phyloP scores from a whole-genome alignment of 2,797 vertebrate species.

The Coreius guichenoti region DNA sequence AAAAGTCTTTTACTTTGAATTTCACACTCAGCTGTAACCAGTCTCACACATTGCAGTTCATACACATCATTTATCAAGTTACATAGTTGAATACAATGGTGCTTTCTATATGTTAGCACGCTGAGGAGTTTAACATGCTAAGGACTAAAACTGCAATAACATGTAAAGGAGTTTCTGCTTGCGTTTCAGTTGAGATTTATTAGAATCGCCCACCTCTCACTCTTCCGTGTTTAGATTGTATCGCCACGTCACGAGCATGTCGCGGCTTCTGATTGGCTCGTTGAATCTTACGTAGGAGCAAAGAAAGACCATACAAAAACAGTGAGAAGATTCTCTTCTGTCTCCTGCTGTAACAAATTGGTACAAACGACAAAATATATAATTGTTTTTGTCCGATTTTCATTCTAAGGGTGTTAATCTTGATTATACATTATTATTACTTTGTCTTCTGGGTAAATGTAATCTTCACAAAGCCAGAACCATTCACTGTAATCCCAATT shows the following conservation, averaged over 20 bases:
- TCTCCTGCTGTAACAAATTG: no score
- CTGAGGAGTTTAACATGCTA: not conserved
- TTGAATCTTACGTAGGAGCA: not conserved
- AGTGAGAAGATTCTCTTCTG: not conserved
- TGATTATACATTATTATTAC: no score
- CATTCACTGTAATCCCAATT: no score
- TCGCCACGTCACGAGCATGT: constrained; percentile 58
- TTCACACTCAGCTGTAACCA: not conserved
- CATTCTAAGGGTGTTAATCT: no score
- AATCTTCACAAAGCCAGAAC: no score
- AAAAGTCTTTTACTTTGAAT: constrained; percentile 12
- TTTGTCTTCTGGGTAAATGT: no score
- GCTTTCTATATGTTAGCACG: not conserved
- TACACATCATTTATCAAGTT: not conserved
- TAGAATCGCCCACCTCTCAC: not conserved
- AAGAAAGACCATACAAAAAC: no score
- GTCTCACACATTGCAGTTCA: not conserved
- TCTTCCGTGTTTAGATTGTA: constrained; percentile 72
- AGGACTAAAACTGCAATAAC: not conserved
- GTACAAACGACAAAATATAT: no score
- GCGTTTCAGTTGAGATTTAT: not conserved
- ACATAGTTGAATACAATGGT: not conserved
- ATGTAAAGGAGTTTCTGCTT: not conserved
- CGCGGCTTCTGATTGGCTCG: constrained; percentile 67
- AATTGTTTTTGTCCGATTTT: no score